Base-by-base conservation (phyloP, 2,113 vertebrate species). In the Gopherus evgoodei region DNA sequence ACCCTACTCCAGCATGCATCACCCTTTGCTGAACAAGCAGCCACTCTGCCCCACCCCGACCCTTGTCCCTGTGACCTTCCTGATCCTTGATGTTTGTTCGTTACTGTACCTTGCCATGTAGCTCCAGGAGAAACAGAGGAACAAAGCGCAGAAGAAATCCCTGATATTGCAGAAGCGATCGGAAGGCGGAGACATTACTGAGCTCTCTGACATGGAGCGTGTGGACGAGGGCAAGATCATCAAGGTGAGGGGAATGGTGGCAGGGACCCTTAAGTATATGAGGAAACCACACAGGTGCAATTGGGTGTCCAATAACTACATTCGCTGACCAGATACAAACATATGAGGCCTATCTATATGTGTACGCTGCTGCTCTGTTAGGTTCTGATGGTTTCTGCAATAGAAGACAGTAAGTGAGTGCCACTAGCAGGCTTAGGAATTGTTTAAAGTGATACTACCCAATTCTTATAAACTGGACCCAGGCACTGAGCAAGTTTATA, bases 121-220 rank as follows among this genome's bases (percentile, higher is more conserved):
- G 1, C 31, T 94, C 80, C 80, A 97, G 98, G 98, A 98, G 57
- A 98, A 85, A 93, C 97, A 98, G 81, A 95, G 90, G 94, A 96
- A 81, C 89, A 95, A 53, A 81, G 91, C 81, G 11, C 97, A 98
- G 54, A 98, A 97, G 96, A 98, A 98, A 75, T 97, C 96, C 57
- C 85, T 98, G 96, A 91, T 85, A 14, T 27, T 86, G 0, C 93
- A 96, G 94, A 96, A 97, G 94, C 96, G 96, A 90, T 95, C 97
- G 42, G 96, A 97, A 72, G 92, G 95, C 57, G 54, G 49, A 44
- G 87, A 83, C 24, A 79, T 96, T 25, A 27, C 62, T 25, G 87
- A 90, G 57, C 59, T 76, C 0, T 1, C 6, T 0, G 2, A 53
- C 1, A 42, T 69, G 44, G 3, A 24, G 2, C 65, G 79, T 49